phyloP scores from a whole-genome alignment of 37 sponge, comb jelly and placozoan species.

The Dysidea cf. avara region DNA sequence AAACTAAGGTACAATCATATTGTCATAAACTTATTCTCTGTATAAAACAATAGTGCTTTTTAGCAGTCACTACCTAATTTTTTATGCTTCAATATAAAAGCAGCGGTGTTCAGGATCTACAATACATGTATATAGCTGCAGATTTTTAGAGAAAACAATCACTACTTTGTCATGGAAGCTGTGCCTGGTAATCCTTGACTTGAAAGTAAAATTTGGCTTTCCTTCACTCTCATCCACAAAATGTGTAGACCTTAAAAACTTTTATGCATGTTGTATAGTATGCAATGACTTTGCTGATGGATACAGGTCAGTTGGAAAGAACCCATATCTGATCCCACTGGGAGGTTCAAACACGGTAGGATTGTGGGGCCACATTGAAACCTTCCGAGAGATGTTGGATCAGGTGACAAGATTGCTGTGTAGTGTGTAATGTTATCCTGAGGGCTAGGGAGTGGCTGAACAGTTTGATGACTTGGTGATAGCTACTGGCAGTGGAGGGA shows the following conservation, averaged over 20 bases:
- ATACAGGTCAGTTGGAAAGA: conserved; percentile 40
- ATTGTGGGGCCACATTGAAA: conserved; percentile 84
- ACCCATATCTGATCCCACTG: conserved; percentile 72
- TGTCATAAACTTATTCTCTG: too few species aligned
- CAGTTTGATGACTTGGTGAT: conserved; percentile 85
- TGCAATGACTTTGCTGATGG: too few species aligned
- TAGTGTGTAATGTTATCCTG: neutral
- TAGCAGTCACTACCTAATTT: too few species aligned
- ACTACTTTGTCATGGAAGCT: too few species aligned
- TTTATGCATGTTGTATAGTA: neutral
- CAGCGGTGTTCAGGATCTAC: too few species aligned
- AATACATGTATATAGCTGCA: too few species aligned
- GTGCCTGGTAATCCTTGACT: too few species aligned
- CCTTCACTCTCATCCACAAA: neutral
- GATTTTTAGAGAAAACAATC: too few species aligned
- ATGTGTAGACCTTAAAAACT: neutral
- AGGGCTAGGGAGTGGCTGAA: conserved; percentile 55
- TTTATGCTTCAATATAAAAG: too few species aligned
- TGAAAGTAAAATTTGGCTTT: neutral
- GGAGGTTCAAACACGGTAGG: conserved; percentile 78
- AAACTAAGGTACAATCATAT: conserved; percentile 47
- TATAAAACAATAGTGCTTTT: neutral
- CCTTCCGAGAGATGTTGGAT: conserved; percentile 72
- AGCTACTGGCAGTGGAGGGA: conserved; percentile 73
- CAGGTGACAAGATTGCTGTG: conserved; percentile 32